phyloP scores from a whole-genome alignment of 2,113 vertebrate species.

The Colistium nudipinnis region DNA sequence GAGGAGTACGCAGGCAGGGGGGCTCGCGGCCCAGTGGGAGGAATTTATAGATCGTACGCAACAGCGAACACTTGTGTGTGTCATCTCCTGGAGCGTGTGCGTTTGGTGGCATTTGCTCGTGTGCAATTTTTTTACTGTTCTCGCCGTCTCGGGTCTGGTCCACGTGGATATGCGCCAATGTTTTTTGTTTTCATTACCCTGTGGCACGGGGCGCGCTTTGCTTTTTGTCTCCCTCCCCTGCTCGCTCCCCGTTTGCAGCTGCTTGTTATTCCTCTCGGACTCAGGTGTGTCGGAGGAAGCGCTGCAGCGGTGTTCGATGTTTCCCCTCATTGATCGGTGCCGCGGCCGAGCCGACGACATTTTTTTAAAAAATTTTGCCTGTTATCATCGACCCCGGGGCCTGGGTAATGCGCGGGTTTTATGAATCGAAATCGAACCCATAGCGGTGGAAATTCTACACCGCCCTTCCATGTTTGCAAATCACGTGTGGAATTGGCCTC shows the following conservation, averaged over 20 bases:
- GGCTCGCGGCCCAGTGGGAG: slow-evolving; percentile 42
- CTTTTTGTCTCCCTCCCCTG: not conserved
- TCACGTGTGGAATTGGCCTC: not conserved
- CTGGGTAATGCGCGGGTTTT: slow-evolving; percentile 1
- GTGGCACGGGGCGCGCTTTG: not conserved
- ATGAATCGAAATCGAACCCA: slow-evolving; percentile 6
- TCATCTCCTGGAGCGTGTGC: slow-evolving; percentile 33
- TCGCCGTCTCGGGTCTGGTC: slow-evolving; percentile 15
- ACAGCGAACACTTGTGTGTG: slow-evolving; percentile 53
- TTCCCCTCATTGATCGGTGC: slow-evolving; percentile 51
- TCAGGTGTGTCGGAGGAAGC: slow-evolving; percentile 50
- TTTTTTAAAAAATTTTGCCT: slow-evolving; percentile 35
- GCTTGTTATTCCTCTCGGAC: slow-evolving; percentile 50
- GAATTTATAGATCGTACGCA: slow-evolving; percentile 62
- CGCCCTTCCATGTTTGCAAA: not conserved
- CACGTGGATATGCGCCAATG: slow-evolving; percentile 23
- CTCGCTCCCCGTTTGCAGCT: slow-evolving; percentile 7
- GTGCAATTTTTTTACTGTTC: slow-evolving; percentile 9
- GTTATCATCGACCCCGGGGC: slow-evolving; percentile 15
- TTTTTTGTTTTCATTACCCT: slow-evolving; percentile 48
- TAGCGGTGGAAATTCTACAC: not conserved
- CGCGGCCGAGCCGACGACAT: slow-evolving; percentile 4
- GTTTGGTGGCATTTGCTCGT: not conserved
- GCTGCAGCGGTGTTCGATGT: slow-evolving; percentile 41
- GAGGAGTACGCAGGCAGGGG: slow-evolving; percentile 13